Evolutionary conservation across 2,888 invertebrate species (phyloP), one percentile per base, ranked within the genome.

Genomic region (Brachyptera risi): DNA sequence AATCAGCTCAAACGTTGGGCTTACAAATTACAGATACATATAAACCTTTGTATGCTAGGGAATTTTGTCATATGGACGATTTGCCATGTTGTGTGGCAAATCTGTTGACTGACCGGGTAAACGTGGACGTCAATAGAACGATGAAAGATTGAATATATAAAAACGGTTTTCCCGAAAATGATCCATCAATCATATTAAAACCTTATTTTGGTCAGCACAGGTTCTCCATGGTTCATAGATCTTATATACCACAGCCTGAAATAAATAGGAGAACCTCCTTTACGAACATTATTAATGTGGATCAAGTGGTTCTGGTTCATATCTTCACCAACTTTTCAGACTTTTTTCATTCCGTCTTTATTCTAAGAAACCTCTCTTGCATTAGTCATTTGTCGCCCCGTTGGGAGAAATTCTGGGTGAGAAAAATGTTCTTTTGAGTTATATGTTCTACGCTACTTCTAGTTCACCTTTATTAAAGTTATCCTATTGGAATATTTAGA

Each of bases 341-440:
- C 58, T 37, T 37, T 42, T 59, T 59, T 59, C 38, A 49, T 50
- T 50, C 37, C 59, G n/a, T 17, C 37, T 24, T 37, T 37, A 23
- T 23, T 47, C 23, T 17, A 7, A 47, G 37, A 37, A 21, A 58
- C 27, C 24, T 24, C 44, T 35, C 44, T 49, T 58, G 58, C 58
- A 58, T 58, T 58, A 47, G 58, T 58, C 58, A 58, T 58, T 58
- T 58, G 58, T 58, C 58, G 58, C 47, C 31, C 58, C 44, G 27
- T 23, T 19, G 58, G 58, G 58, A 49, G 49, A 31, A 26, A 58
- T 58, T 58, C 47, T 27, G 19, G 47, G 19, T 49, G 17, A 37
- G 17, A 49, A 42, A 58, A 58, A 42, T n/a, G 58, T 58, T 35
- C 49, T 31, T 47, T 23, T 47, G 47, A 31, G 58, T 49, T 27